Percentiles rank a stretch among this genome's conserved stretches.
Conservation (phyloP, 2,888 invertebrate species). For the Pachliopta kotzebuea region DNA sequence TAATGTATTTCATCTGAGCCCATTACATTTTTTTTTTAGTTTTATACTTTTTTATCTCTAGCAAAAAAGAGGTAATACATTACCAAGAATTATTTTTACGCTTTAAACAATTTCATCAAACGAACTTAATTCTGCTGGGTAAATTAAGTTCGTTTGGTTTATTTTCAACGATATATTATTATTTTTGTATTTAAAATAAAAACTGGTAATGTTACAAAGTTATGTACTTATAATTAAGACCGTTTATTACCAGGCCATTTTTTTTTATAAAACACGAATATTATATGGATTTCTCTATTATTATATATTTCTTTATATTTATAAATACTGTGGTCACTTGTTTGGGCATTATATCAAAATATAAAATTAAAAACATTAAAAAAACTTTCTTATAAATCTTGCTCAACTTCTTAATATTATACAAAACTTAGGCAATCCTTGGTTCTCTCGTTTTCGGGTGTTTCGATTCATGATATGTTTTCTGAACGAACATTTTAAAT, state of each 20-base stretch:
- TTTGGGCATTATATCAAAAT: constrained; percentile 20
- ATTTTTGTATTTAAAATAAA: neutral
- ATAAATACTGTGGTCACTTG: constrained; percentile 28
- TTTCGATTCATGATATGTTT: constrained; percentile 47
- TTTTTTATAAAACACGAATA: constrained; percentile 1
- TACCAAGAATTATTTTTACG: constrained; percentile 22
- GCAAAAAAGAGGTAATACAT: constrained; percentile 13
- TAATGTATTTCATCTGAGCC: neutral
- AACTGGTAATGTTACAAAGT: neutral
- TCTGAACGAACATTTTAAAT: constrained; percentile 41
- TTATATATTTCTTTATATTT: constrained; percentile 25
- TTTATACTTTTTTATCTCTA: constrained; percentile 28
- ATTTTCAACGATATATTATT: neutral
- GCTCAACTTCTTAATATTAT: constrained; percentile 46
- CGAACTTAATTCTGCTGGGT: constrained; percentile 70
- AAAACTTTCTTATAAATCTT: constrained; percentile 41
- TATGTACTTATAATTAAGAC: constrained; percentile 1
- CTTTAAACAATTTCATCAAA: constrained; percentile 48
- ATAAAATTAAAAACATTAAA: constrained; percentile 27
- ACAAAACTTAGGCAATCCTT: constrained; percentile 38
- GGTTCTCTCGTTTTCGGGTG: constrained; percentile 38
- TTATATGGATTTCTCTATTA: constrained; percentile 2
- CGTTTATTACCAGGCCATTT: constrained; percentile 3
- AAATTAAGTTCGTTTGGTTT: constrained; percentile 63
- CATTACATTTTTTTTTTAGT: constrained; percentile 20